Evolutionary conservation across 2,797 vertebrate genomes (phyloP).

Genomic region (Aselliscus stoliczkanus): DNA sequence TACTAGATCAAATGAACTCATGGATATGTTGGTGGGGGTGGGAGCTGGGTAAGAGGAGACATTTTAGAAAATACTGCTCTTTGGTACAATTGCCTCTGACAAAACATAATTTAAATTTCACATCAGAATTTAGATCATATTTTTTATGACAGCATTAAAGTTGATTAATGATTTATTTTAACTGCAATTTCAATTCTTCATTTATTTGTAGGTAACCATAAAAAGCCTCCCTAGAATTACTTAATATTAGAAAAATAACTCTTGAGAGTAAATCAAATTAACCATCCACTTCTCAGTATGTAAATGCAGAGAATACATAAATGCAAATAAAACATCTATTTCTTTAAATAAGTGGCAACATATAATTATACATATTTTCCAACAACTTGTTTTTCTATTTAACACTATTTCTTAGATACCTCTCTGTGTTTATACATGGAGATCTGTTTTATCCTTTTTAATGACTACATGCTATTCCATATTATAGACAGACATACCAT

Average conservation of each 20-base stretch:
- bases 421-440: neutral
- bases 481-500: neutral
- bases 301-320: neutral
- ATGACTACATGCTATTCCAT: neutral
- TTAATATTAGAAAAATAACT: neutral
- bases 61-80: neutral
- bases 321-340: neutral
- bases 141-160: neutral
- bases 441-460: neutral
- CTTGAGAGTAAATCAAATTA: neutral
- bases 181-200: conserved; percentile 1
- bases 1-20: neutral
- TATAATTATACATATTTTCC: neutral
- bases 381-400: neutral
- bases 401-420: neutral
- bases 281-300: neutral
- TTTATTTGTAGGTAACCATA: neutral
- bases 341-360: neutral
- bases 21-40: neutral
- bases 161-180: neutral
- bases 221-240: neutral
- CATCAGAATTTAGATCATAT: neutral
- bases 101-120: neutral
- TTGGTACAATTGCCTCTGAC: neutral
- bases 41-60: neutral